phyloP scores from a whole-genome alignment of 2,888 invertebrate genomes.

The Dicranocentrus wangi region DNA sequence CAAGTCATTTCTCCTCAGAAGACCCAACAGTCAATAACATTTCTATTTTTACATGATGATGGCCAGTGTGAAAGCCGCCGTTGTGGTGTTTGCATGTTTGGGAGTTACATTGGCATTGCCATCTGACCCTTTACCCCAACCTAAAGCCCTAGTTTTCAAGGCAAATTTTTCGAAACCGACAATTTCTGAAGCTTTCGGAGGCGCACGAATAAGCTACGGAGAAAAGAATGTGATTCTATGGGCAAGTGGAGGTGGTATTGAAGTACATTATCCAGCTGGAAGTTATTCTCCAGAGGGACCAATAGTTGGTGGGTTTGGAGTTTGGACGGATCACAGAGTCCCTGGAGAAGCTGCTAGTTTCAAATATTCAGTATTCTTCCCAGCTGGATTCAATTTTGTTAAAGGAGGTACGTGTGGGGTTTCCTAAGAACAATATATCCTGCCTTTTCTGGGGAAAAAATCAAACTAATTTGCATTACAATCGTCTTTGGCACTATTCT shows the following conservation, averaged over 20 bases:
- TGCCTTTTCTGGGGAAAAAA: neutral
- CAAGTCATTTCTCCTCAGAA: too few relatives aligned
- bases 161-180: constrained; percentile 63
- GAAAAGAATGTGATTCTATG: constrained; percentile 64
- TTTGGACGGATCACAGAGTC: constrained; percentile 63
- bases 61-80: too few relatives aligned
- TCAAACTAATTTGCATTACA: too few relatives aligned
- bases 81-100: too few relatives aligned
- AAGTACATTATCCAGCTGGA: constrained; percentile 67
- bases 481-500: too few relatives aligned
- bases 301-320: constrained; percentile 63
- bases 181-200: constrained; percentile 66
- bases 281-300: constrained; percentile 63
- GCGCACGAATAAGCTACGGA: constrained; percentile 60
- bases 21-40: too few relatives aligned
- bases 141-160: constrained; percentile 52
- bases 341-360: constrained; percentile 51
- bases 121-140: too few relatives aligned
- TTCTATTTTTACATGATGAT: too few relatives aligned
- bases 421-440: neutral
- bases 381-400: constrained; percentile 66
- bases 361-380: constrained; percentile 65
- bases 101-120: too few relatives aligned
- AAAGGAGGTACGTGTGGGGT: constrained; percentile 32
- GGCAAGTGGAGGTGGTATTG: constrained; percentile 66